Base-by-base conservation (phyloP, 2,888 invertebrate species). In the Exephanes ischioxanthus region DNA sequence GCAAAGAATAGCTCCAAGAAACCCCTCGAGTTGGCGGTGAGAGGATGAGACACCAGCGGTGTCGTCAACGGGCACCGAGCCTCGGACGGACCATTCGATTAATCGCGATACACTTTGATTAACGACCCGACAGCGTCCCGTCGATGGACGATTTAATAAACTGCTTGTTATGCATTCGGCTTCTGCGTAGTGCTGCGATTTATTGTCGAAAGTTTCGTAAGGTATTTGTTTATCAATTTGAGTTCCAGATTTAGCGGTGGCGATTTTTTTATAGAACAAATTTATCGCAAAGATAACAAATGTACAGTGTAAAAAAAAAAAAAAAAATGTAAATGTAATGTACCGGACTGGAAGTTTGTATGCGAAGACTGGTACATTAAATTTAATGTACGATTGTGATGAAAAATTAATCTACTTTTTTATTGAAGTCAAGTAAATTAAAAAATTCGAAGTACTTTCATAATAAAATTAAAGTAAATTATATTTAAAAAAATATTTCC, bases 121-220 rank as follows among this genome's bases (percentile, higher is more conserved):
- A 83, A 79, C 66, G 71, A 72, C 68, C 41, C 41, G 53, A n/a
- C 72, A 66, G 55, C 61, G 58, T 75, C 14, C 26, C 75, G 41
- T 63, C 68, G 78, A 79, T 83, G 61, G 67, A 70, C 61, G 68
- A 51, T 83, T 79, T 73, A 79, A 83, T 83, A 73, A 79, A 58
- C 58, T 30, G 26, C 78, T 33, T 16, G 19, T 70, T 51, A 16
- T 71, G 63, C 51, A 63, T 22, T 11, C 19, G 22, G 37, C 58
- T 30, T 72, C 16, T 41, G 16, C 30, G 71, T 22, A 51, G 55
- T 14, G 11, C 58, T 26, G 70, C 48, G 33, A 58, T 41, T 81
- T 48, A 55, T 72, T 72, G 72, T 77, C 67, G 41, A 22, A 67
- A 66, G 67, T 67, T 83, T 78, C 5, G 45, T 22, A 19, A 48